Conservation (phyloP, 2,797 vertebrate species). For the Mormyrops boulengeri region DNA sequence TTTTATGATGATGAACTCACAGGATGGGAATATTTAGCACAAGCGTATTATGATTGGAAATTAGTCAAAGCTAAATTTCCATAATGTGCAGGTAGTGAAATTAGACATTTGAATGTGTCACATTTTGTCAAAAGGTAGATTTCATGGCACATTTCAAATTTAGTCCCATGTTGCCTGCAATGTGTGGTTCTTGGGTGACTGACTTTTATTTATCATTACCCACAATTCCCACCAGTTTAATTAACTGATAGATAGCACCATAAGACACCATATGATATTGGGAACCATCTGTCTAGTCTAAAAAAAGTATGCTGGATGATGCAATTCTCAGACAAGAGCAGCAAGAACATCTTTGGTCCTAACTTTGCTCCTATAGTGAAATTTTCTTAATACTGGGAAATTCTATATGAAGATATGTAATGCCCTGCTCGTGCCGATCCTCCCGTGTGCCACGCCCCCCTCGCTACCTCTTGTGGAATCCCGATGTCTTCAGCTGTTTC, state of each 20-base stretch:
- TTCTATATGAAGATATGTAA: background rate
- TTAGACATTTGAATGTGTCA: background rate
- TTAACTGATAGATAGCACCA: constrained; percentile 2
- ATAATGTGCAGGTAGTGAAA: background rate
- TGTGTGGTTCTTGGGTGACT: background rate
- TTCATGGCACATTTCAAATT: background rate
- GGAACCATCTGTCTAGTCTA: background rate
- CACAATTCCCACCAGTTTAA: background rate
- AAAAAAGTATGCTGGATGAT: background rate
- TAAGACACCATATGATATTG: background rate
- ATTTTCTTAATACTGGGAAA: background rate
- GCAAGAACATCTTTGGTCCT: background rate
- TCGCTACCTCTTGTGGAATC: background rate
- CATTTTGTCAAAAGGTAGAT: constrained; percentile 5
- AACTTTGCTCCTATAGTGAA: background rate
- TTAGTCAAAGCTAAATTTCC: background rate
- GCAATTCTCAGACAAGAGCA: constrained; percentile 3
- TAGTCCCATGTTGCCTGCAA: background rate
- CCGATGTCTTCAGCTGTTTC: background rate
- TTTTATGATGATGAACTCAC: background rate
- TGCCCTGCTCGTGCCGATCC: background rate
- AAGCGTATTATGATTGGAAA: background rate
- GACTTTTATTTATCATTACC: constrained; percentile 3
- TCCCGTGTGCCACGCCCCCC: background rate
- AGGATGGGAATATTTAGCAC: background rate